Evolutionary conservation across 1,140 invertebrate genomes (phyloP), one percentile per base, ranked within the genome.

Genomic region (Cyrtorhinus lividipennis): DNA sequence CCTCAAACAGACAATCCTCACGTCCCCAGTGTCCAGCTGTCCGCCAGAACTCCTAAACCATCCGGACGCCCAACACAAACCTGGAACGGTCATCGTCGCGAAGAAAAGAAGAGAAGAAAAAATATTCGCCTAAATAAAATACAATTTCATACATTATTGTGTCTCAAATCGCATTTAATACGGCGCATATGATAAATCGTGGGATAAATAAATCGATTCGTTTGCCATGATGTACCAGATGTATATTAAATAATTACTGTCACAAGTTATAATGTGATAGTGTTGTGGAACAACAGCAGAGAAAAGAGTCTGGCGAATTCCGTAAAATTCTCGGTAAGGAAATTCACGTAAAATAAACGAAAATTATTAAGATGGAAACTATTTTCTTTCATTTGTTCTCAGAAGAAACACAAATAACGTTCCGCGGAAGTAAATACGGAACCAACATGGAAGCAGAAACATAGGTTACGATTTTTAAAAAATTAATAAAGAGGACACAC

Each of bases 21-120:
- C 83, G 1, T 96, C 92, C 73, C 95, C 96, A 0, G 90, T 95
- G 15, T 98, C 95, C 0, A 87, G 84, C 0, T 99, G 96, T 78
- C 95, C 96, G 22, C 91, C 92, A 0, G 97, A 99, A 74, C 76
- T 99, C 10, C 86, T 93, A 67, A 99, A 98, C 75, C 97, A 99
- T 78, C 92, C 96, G 0, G 96, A 99, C 65, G 95, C 97, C 0
- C 95, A 98, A 72, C 90, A 96, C 69, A 99, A 98, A 72, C 95
- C 95, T 1, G 95, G 95, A 45, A 91, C 90, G 13, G 90, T 96
- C 45, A 85, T 93, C 5, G 85, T 85, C 30, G 96, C 96, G 62
- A 98, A 98, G 72, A 83, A 90, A 67, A 80, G 92, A 70, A 80
- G 92, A 64, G 95, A 99, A 73, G 96, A 99, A 73, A 92, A 91